These are phyloP conservation scores for Notothenia coriiceps DNA, from an alignment of 2,113 vertebrate genomes.

Conservation along the genomic window DNA sequence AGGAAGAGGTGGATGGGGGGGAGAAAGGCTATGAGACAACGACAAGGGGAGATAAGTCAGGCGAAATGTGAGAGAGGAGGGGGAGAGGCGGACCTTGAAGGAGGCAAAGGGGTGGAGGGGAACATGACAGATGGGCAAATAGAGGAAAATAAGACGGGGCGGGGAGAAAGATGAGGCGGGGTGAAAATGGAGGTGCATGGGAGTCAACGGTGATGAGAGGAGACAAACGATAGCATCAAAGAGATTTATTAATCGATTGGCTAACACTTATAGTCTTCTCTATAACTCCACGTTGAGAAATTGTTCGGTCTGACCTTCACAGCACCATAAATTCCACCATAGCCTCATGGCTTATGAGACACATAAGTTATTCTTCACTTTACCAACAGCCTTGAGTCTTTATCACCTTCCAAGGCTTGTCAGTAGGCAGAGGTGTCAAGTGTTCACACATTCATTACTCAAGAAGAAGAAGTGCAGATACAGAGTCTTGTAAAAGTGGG, in stretches of 20 bases:
- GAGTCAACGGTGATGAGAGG: slow-evolving; percentile 32
- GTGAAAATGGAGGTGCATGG: slow-evolving; percentile 10
- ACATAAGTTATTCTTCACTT: slow-evolving; percentile 41
- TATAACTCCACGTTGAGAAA: slow-evolving; percentile 59
- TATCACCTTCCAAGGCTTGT: neutral
- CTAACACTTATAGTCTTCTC: slow-evolving; percentile 48
- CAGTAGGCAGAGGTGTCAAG: too few species aligned
- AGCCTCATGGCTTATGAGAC: slow-evolving; percentile 39
- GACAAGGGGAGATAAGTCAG: neutral
- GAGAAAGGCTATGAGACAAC: slow-evolving; percentile 1
- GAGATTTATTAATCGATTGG: slow-evolving; percentile 63
- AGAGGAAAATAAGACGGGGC: slow-evolving; percentile 2
- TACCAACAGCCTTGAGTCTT: slow-evolving; percentile 23
- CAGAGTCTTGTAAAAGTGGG: too few species aligned
- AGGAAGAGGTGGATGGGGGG: slow-evolving; percentile 9
- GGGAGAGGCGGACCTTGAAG: neutral
- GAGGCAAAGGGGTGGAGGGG: neutral
- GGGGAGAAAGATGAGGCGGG: slow-evolving; percentile 12
- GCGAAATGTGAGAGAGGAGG: neutral
- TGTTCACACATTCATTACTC: too few species aligned
- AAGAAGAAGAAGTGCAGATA: too few species aligned
- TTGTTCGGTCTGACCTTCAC: slow-evolving; percentile 67
- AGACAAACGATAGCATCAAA: slow-evolving; percentile 41
- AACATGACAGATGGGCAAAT: slow-evolving; percentile 29
- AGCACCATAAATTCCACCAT: slow-evolving; percentile 53